phyloP scores from a whole-genome alignment of 2,113 vertebrate species.

The Nematolebias whitei region DNA sequence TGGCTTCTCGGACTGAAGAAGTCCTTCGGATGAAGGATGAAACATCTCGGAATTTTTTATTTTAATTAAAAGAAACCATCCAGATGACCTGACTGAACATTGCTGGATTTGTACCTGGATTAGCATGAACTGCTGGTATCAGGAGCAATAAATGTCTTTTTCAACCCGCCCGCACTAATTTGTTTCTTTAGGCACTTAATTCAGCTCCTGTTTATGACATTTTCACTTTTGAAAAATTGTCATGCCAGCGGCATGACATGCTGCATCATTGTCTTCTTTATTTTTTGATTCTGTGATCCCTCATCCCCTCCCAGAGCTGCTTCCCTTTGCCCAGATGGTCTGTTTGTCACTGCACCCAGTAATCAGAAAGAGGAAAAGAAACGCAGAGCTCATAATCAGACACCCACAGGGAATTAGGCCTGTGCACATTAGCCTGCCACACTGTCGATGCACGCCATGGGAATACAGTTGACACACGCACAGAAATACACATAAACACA shows the following conservation, averaged over 20 bases:
- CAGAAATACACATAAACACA: slow-evolving; percentile 16
- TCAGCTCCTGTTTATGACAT: too few relatives aligned
- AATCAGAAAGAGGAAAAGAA: slow-evolving; percentile 62
- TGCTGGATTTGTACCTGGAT: too few relatives aligned
- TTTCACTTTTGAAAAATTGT: too few relatives aligned
- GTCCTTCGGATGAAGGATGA: too few relatives aligned
- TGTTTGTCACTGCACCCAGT: slow-evolving; percentile 68
- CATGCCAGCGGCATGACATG: slow-evolving; percentile 38
- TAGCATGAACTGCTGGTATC: too few relatives aligned
- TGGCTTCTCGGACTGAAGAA: too few relatives aligned
- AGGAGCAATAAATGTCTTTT: too few relatives aligned
- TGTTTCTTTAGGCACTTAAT: too few relatives aligned
- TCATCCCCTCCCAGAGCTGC: slow-evolving; percentile 41
- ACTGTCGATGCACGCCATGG: slow-evolving; percentile 46
- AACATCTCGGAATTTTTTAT: too few relatives aligned
- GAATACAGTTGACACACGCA: slow-evolving; percentile 39
- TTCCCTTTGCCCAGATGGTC: slow-evolving; percentile 67
- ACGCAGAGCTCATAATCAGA: slow-evolving; percentile 57
- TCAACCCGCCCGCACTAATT: too few relatives aligned
- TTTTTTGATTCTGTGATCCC: slow-evolving; percentile 27
- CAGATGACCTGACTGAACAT: too few relatives aligned
- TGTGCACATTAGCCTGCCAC: slow-evolving; percentile 58
- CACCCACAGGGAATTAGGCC: slow-evolving; percentile 60
- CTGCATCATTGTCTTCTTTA: slow-evolving; percentile 34
- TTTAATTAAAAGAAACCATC: too few relatives aligned